Evolutionary conservation across 1,140 invertebrate species (phyloP), one percentile per base, ranked within the genome.

Genomic region (Tenebrio molitor): DNA sequence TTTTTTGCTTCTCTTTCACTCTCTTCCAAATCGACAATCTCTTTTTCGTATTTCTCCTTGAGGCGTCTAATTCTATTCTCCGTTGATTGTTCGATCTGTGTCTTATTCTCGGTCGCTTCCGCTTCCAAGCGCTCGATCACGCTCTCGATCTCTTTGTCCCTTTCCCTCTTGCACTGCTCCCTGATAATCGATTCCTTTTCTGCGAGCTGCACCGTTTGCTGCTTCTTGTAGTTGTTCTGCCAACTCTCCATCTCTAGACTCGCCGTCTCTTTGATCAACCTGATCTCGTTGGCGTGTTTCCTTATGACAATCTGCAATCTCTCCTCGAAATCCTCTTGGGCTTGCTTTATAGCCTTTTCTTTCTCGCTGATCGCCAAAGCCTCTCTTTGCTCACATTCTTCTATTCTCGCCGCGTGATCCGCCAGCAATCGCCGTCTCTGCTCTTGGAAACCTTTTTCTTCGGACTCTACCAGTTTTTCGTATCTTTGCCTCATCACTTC

Each of bases 1-100:
- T 82, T 79, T 69, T 88, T 80, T 21, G 84, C 84, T 71, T 88
- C 84, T 72, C 85, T 87, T 82, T 91, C 85, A 46, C 86, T 85
- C 79, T 86, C 81, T 69, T 90, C 91, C 21, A 91, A 77, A 66
- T 91, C 86, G 65, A 86, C 84, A 23, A 94, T 77, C 76, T 93
- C 92, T 15, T 85, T 84, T 69, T 93, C 90, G 72, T 90, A 92
- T 80, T 93, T 91, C 39, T 93, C 91, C 79, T 88, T 91, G 2
- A 92, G 82, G 69, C 91, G 87, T 76, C 84, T 86, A 5, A 91
- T 83, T 82, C 89, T 88, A 70, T 84, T 85, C 62, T 91, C 89
- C 21, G 84, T 84, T 46, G 84, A 85, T 73, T 87, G 84, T 74
- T 89, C 86, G 46, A 87, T 81, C 73, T 85, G 85, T 0, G 44